Base-by-base conservation (phyloP, 2,113 vertebrate genomes). In the Lycaon pictus region DNA sequence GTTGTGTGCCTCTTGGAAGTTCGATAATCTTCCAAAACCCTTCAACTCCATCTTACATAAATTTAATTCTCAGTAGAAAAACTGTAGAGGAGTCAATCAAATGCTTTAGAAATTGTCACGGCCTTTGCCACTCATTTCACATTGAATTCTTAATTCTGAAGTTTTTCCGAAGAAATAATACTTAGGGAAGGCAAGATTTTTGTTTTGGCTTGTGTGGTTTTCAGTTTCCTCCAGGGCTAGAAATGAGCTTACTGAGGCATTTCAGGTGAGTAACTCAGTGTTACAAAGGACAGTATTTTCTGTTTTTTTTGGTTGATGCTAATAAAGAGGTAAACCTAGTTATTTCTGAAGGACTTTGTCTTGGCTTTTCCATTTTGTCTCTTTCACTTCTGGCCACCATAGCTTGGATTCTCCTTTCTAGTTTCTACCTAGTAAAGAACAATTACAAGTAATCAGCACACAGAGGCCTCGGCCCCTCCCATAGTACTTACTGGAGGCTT, bases 1-100 rank as follows among this genome's bases (percentile, higher is more conserved):
- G 19, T 67, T 96, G 23, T 23, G 2, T 63, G 43, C 2, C 62
- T 67, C 13, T 89, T 51, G 90, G 69, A 92, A 88, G 94, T 96
- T 53, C 98, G 79, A 97, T 95, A 88, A 92, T 98, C 95, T 98
- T 48, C 53, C 72, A 95, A 98, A 98, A 74, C 29, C 83, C 3
- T 27, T 63, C 32, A 95, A 27, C 23, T 93, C 11, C 0, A 19
- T 89, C 35, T 96, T 82, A 92, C 77, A 69, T 93, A 97, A 97
- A 97, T 94, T 93, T 94, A 98, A 82, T 96, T 97, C 84, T 97
- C n/a, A 0, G 0, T 81, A 74, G 72, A 98, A 98, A 94, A 97
- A 93, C 56, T 94, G 15, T 7, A 63, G 87, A 35, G 95, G 90
- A 98, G 93, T 85, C 56, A 97, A 62, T 94, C 48, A 96, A 81